phyloP scores from a whole-genome alignment of 2,797 vertebrate genomes.

The Sebastes trivittatus region DNA sequence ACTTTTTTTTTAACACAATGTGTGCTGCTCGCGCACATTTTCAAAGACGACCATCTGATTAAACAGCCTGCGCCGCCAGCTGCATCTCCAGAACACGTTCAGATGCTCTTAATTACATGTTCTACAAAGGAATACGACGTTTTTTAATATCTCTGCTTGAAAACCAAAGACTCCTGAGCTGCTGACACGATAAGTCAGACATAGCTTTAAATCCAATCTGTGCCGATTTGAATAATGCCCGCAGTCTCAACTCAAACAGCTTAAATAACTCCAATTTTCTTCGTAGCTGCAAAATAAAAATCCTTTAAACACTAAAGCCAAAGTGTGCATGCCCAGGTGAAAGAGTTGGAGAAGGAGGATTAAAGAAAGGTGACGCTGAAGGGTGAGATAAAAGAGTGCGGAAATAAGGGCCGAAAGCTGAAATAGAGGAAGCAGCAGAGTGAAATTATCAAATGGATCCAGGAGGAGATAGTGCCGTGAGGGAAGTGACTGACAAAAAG shows the following conservation, averaged over 20 bases:
- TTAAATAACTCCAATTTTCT: constrained; percentile 44
- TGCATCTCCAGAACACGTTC: constrained; percentile 24
- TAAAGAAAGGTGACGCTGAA: constrained; percentile 38
- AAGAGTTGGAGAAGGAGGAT: constrained; percentile 17
- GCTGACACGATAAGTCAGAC: constrained; percentile 22
- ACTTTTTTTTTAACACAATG: constrained; percentile 26
- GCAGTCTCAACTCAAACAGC: constrained; percentile 19
- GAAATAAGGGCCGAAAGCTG: constrained; percentile 9
- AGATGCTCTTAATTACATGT: constrained; percentile 43
- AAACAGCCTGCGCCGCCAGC: constrained; percentile 38
- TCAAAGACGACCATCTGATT: constrained; percentile 44
- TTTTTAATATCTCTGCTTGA: constrained; percentile 32
- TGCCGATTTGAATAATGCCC: constrained; percentile 34
- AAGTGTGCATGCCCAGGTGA: constrained; percentile 1
- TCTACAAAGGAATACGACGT: constrained; percentile 33
- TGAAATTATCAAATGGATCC: constrained; percentile 33
- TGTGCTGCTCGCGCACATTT: constrained; percentile 5
- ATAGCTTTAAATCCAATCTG: constrained; percentile 33
- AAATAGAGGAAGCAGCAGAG: constrained; percentile 11
- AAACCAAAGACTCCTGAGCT: constrained; percentile 19
- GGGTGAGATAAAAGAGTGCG: constrained; percentile 40
- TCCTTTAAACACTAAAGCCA: background rate
- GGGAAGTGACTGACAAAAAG: constrained; percentile 22
- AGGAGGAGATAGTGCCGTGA: background rate
- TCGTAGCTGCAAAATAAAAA: background rate